A percentile compares a stretch with the other conserved stretches of the same genome.
Conservation (phyloP, 2,113 vertebrate genomes). For the Siphamia tubifer region DNA sequence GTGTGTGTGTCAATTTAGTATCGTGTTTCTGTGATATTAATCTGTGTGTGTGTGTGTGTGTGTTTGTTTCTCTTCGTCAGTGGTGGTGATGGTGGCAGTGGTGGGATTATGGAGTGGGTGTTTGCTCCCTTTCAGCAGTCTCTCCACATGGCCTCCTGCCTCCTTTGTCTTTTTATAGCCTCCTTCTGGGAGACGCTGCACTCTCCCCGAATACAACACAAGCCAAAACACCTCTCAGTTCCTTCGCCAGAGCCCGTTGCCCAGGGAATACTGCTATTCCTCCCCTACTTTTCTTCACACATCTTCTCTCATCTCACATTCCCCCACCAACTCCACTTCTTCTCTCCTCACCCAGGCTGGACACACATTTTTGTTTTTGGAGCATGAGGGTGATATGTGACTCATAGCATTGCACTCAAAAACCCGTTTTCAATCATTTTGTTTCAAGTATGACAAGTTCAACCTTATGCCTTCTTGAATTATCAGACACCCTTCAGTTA, state of each 20-base stretch:
- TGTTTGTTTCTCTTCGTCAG: conserved; percentile 33
- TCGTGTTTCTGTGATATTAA: conserved; percentile 37
- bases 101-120: conserved; percentile 78
- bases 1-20: conserved; percentile 29
- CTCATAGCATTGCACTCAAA: conserved; percentile 51
- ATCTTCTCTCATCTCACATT: conserved; percentile 67
- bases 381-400: conserved; percentile 52
- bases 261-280: conserved; percentile 75
- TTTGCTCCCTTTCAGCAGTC: conserved; percentile 80
- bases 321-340: conserved; percentile 23
- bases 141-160: conserved; percentile 81
- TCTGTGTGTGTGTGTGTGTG: conserved; percentile 5
- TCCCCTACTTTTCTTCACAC: conserved; percentile 73
- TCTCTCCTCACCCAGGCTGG: conserved; percentile 40
- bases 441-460: conserved; percentile 45
- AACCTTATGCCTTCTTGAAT: conserved; percentile 37
- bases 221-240: conserved; percentile 83
- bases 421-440: conserved; percentile 8
- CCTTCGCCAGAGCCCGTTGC: conserved; percentile 75
- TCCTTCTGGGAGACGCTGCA: conserved; percentile 76
- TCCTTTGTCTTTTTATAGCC: conserved; percentile 84
- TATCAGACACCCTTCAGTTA: conserved; percentile 45
- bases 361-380: conserved; percentile 64
- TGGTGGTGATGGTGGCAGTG: conserved; percentile 65
- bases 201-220: conserved; percentile 76